Percentiles rank a stretch among this genome's conserved stretches.
Conservation (phyloP, 2,113 vertebrate species). For the Ploceus nigricollis region DNA sequence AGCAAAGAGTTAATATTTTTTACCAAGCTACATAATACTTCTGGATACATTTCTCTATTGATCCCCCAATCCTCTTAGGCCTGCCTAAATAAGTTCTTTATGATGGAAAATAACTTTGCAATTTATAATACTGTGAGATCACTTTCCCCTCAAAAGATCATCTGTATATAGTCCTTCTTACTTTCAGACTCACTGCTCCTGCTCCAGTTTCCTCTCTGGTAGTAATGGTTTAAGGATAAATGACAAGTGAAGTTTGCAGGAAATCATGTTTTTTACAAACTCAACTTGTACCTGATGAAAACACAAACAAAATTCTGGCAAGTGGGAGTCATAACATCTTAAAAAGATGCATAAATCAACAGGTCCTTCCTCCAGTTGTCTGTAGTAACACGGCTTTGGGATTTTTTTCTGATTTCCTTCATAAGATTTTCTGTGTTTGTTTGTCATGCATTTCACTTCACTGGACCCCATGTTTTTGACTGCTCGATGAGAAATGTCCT, state of each 20-base stretch:
- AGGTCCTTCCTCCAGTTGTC: background rate
- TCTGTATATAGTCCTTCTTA: background rate
- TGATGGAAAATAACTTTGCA: background rate
- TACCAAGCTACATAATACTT: background rate
- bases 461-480: background rate
- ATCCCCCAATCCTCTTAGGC: background rate
- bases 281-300: background rate
- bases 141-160: background rate
- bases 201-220: background rate
- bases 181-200: background rate
- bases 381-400: background rate
- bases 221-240: background rate
- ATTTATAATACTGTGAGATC: background rate
- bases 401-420: background rate
- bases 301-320: background rate
- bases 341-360: background rate
- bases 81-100: constrained; percentile 17
- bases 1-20: background rate
- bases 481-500: background rate
- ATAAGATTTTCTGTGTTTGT: background rate
- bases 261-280: background rate
- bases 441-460: background rate
- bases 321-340: background rate
- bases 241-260: background rate
- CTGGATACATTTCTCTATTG: background rate